Percentiles rank a stretch among this genome's conserved stretches.
Conservation (phyloP, 2,797 vertebrate genomes). For the Margarornis squamiger region DNA sequence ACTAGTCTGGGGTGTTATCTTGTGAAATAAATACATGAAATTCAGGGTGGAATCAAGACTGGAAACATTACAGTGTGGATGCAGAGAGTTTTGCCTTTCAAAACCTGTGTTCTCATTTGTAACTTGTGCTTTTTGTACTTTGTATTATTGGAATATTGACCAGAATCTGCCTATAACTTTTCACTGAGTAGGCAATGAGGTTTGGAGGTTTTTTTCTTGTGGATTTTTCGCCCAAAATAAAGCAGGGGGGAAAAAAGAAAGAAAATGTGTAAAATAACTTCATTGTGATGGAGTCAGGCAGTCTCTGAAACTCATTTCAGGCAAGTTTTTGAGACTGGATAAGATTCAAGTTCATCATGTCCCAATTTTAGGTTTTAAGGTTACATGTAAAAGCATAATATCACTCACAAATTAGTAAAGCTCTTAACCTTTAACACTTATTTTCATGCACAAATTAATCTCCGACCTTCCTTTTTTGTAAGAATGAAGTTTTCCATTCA, state of each 20-base stretch:
- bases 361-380: neutral
- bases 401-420: neutral
- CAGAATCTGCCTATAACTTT: neutral
- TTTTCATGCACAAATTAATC: neutral
- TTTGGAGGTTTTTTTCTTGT: neutral
- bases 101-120: neutral
- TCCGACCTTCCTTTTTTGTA: neutral
- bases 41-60: neutral
- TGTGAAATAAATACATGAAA: neutral
- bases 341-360: neutral
- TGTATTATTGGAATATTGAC: neutral
- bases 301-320: neutral
- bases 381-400: neutral
- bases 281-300: accelerated
- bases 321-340: neutral
- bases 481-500: neutral
- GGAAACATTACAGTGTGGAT: accelerated
- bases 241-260: neutral
- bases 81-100: neutral
- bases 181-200: neutral
- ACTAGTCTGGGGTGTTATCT: neutral
- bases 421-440: neutral
- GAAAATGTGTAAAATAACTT: neutral
- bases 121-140: neutral
- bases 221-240: neutral